A percentile compares a stretch with the other conserved stretches of the same genome.
Conservation (phyloP, 2,113 vertebrate species). For the Myrmophylax atrothorax region DNA sequence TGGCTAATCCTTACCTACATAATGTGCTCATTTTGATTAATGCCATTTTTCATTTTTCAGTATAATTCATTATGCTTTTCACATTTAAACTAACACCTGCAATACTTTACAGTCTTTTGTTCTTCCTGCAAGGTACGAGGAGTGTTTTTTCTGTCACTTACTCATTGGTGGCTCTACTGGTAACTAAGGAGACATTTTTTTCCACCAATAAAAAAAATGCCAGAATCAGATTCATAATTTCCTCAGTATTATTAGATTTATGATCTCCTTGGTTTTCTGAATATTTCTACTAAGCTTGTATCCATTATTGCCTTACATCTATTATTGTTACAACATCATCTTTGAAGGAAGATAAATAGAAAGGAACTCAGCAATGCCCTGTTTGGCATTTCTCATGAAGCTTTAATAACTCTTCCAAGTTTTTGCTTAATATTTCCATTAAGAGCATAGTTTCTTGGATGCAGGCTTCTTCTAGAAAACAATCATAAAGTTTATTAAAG, state of each 20-base stretch:
- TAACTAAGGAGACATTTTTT: background rate
- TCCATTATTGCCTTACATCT: background rate
- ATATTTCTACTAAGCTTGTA: background rate
- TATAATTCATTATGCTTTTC: background rate
- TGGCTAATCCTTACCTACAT: background rate
- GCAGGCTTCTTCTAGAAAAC: background rate
- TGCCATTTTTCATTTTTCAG: background rate
- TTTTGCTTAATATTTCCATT: constrained; percentile 15
- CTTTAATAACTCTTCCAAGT: background rate
- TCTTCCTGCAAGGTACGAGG: background rate
- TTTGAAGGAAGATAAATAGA: background rate
- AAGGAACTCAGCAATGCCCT: background rate
- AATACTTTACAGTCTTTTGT: background rate
- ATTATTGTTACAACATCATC: background rate
- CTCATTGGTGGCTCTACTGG: background rate
- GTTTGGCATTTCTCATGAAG: background rate
- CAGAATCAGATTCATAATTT: background rate
- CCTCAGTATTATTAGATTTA: background rate
- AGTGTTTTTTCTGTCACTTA: background rate
- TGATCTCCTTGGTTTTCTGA: background rate
- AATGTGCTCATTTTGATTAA: background rate
- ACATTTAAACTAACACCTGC: background rate
- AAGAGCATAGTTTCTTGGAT: background rate
- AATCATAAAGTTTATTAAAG: background rate
- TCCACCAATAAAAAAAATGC: background rate